Evolutionary conservation across 2,888 invertebrate species (phyloP).

Genomic region (Panzeria rudis): DNA sequence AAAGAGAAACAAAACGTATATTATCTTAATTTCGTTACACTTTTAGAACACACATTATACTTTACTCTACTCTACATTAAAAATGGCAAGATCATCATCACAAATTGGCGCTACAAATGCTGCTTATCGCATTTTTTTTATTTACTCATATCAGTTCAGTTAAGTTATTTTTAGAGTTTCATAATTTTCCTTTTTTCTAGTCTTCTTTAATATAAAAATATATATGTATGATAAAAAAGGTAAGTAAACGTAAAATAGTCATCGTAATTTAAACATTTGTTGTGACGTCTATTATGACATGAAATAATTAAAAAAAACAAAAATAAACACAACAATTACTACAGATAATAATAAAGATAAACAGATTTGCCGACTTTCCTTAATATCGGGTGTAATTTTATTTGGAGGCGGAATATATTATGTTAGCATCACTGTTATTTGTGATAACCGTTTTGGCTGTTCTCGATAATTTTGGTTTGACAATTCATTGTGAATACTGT

Average conservation of each 20-base stretch:
- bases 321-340: slow-evolving; percentile 20
- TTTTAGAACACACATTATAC: not conserved
- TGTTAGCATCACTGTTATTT: not conserved
- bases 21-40: slow-evolving; percentile 49
- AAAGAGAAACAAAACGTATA: not conserved
- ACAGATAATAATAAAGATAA: slow-evolving; percentile 45
- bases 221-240: not conserved
- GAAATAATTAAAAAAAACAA: slow-evolving; percentile 31
- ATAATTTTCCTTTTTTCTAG: not conserved
- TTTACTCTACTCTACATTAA: not conserved
- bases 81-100: slow-evolving; percentile 25
- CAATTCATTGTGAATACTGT: too few relatives aligned
- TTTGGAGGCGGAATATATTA: not conserved
- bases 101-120: slow-evolving; percentile 38
- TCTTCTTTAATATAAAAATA: not conserved
- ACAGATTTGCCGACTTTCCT: slow-evolving; percentile 4
- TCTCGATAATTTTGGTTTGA: not conserved
- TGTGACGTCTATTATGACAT: slow-evolving; percentile 65
- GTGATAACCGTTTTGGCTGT: not conserved
- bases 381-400: not conserved
- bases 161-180: not conserved
- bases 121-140: slow-evolving; percentile 38
- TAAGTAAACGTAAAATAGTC: slow-evolving; percentile 40
- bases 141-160: slow-evolving; percentile 15
- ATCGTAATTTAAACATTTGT: slow-evolving; percentile 48